phyloP scores from a whole-genome alignment of 2,797 vertebrate species.

The Syngnathus rostellatus region DNA sequence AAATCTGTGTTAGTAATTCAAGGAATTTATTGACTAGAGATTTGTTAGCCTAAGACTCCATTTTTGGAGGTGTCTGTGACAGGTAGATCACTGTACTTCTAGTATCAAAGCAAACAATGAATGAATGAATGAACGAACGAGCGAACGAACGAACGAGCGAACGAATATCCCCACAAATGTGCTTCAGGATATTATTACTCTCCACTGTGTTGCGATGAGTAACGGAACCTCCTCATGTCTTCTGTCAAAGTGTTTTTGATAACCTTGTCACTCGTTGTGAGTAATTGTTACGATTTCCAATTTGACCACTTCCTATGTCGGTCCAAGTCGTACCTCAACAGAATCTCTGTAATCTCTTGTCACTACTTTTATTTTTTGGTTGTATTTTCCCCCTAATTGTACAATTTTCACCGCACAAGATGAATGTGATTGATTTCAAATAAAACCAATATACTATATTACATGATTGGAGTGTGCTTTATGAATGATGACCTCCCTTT shows the following conservation, averaged over 20 bases:
- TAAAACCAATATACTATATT: conserved; percentile 69
- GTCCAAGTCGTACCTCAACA: conserved; percentile 44
- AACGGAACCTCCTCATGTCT: conserved; percentile 60
- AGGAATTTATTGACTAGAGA: conserved; percentile 75
- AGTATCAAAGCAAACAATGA: conserved; percentile 60
- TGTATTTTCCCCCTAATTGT: conserved; percentile 70
- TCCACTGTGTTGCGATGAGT: conserved; percentile 47
- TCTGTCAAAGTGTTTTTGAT: conserved; percentile 63
- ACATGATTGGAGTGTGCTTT: conserved; percentile 25
- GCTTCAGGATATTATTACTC: conserved; percentile 69
- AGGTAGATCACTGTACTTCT: conserved; percentile 77
- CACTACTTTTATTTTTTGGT: conserved; percentile 53
- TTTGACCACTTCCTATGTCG: conserved; percentile 25
- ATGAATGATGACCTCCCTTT: conserved; percentile 9
- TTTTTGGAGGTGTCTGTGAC: conserved; percentile 72
- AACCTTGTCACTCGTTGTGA: conserved; percentile 52
- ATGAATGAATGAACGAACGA: conserved; percentile 61
- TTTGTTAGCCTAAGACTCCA: conserved; percentile 74
- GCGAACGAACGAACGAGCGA: too few relatives aligned
- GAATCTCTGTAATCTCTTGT: conserved; percentile 49
- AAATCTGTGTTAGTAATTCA: conserved; percentile 70
- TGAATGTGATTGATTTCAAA: conserved; percentile 90
- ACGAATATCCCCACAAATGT: conserved; percentile 71
- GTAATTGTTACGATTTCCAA: conserved; percentile 47
- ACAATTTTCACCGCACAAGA: conserved; percentile 89